Evolutionary conservation across 2,797 vertebrate species (phyloP), one percentile per base, ranked within the genome.

Genomic region (Carapus acus): DNA sequence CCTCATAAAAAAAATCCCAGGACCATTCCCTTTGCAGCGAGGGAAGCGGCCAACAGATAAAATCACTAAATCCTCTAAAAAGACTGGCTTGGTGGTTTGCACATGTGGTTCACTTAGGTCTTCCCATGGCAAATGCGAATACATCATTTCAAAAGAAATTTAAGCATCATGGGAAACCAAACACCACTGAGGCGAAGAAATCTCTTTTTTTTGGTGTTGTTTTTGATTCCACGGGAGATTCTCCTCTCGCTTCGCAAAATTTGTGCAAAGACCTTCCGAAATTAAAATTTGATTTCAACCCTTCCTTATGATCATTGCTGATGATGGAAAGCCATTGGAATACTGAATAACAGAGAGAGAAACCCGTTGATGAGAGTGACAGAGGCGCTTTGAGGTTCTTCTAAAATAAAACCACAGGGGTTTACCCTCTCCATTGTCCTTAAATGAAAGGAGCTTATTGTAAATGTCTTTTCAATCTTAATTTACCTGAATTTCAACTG

Each of bases 1-100:
- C 73, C 66, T 78, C 74, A 49, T 76, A 74, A 82, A 74, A 62
- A 62, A 27, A 27, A 67, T 60, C 68, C 68, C 4, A 39, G 15
- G 58, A 67, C 45, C 20, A 60, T n/a, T 69, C 45, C 20, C 63
- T n/a, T 54, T 2, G 6, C 54, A 56, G 36, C 74, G 56, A 71
- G 74, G 62, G 71, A 80, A 79, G 57, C 46, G 55, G 59, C 53
- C 38, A 23, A 47, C 27, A 38, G 62, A 58, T 22, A 43, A 69
- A 22, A 43, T 45, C 71, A 79, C 63, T 74, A 68, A 43, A 56
- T 52, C 43, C 46, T 53, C 17, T 46, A 61, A 59, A 20, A 9
- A 70, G 37, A 43, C 64, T 16, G 56, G 50, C 74, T 78, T 74
- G 69, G 80, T 74, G 79, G 82, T 67, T 81, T 69, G 53, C 56